These are phyloP conservation scores for Euproctis similis DNA, from an alignment of 2,888 invertebrate species.

Conservation along the genomic window DNA sequence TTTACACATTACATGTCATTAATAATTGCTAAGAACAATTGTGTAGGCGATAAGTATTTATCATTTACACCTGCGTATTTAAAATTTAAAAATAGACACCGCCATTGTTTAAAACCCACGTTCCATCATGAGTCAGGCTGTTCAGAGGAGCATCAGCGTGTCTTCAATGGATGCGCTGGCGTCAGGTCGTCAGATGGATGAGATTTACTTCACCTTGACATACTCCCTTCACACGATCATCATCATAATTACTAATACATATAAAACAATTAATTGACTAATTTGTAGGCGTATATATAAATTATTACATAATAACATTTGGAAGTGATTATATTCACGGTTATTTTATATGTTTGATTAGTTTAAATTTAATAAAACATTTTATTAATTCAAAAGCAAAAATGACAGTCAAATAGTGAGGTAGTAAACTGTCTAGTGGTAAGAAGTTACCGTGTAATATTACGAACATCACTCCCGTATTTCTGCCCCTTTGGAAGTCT, in stretches of 20 bases:
- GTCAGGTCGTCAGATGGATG: slow-evolving; percentile 10
- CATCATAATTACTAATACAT: slow-evolving; percentile 16
- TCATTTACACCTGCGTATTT: slow-evolving; percentile 20
- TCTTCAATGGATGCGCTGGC: not conserved
- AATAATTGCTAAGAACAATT: not conserved
- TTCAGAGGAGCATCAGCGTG: slow-evolving; percentile 1
- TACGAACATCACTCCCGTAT: too few species aligned
- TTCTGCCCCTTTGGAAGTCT: too few species aligned
- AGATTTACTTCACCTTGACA: slow-evolving; percentile 24
- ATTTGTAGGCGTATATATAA: slow-evolving; percentile 12
- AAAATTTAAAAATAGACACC: slow-evolving; percentile 17
- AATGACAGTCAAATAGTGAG: too few species aligned
- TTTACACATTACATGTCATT: too few species aligned
- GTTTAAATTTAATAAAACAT: too few species aligned
- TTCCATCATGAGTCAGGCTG: slow-evolving; percentile 23
- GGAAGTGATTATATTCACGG: too few species aligned
- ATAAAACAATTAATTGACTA: slow-evolving; percentile 21
- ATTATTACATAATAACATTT: too few species aligned
- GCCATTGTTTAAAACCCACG: slow-evolving; percentile 20
- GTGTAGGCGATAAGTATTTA: slow-evolving; percentile 10
- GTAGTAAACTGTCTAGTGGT: too few species aligned
- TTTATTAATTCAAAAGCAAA: too few species aligned
- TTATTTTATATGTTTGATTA: too few species aligned
- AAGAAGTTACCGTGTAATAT: too few species aligned
- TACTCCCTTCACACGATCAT: slow-evolving; percentile 17